phyloP scores from a whole-genome alignment of 1,140 invertebrate species.

The Psilanteris sp. region DNA sequence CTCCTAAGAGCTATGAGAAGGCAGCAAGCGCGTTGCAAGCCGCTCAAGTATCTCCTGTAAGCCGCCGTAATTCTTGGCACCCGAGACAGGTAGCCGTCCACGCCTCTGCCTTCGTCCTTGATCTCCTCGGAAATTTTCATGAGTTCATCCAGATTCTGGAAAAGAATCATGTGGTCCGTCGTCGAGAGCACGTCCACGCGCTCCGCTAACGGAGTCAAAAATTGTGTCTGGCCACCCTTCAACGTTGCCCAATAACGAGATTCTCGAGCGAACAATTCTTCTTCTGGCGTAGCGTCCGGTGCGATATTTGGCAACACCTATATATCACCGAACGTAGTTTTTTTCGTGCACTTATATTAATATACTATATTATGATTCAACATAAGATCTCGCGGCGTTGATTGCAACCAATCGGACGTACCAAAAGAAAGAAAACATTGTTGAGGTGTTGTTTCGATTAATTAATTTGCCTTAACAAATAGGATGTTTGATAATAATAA shows the following conservation, averaged over 20 bases:
- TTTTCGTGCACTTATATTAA: too few species aligned
- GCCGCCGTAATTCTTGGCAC: slow-evolving; percentile 85
- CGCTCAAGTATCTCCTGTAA: slow-evolving; percentile 89
- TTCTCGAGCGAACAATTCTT: slow-evolving; percentile 83
- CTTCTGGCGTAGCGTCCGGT: slow-evolving; percentile 81
- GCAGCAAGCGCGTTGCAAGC: slow-evolving; percentile 89
- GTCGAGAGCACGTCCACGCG: slow-evolving; percentile 86
- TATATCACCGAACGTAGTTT: too few species aligned
- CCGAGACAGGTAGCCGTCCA: slow-evolving; percentile 88
- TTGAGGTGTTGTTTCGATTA: too few species aligned
- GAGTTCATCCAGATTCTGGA: slow-evolving; percentile 91
- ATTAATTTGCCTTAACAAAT: too few species aligned
- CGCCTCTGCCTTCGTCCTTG: slow-evolving; percentile 85
- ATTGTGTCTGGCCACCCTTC: slow-evolving; percentile 87
- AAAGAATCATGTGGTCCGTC: slow-evolving; percentile 87
- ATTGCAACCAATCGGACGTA: too few species aligned
- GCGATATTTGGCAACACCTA: slow-evolving; percentile 79
- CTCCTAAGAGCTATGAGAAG: slow-evolving; percentile 84
- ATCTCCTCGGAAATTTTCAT: slow-evolving; percentile 89
- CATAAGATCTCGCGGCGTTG: too few species aligned
- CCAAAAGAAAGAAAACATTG: too few species aligned
- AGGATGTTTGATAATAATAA: too few species aligned
- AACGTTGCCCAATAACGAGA: slow-evolving; percentile 87
- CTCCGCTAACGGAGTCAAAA: slow-evolving; percentile 86
- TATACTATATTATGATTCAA: too few species aligned